A percentile compares a stretch with the other conserved stretches of the same genome.
phyloP scores from a whole-genome alignment of 2,797 vertebrate species.

The Philypnodon macrostomus region DNA sequence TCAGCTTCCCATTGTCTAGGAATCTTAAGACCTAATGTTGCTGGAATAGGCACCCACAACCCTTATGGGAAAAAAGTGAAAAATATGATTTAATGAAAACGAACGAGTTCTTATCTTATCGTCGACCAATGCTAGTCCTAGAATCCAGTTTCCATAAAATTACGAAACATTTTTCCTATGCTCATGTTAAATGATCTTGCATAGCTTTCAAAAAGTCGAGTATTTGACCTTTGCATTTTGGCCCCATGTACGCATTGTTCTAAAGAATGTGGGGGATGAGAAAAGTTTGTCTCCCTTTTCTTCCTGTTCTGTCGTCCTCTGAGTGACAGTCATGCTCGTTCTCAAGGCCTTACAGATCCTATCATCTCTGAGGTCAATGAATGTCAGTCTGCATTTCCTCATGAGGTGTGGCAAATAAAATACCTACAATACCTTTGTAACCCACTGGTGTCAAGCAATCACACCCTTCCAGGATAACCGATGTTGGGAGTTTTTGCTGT shows the following conservation, averaged over 20 bases:
- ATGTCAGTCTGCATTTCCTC: conserved; percentile 80
- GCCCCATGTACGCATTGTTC: neutral
- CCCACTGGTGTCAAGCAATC: conserved; percentile 30
- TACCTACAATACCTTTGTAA: conserved; percentile 59
- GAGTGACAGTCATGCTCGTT: conserved; percentile 55
- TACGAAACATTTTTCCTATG: too few relatives aligned
- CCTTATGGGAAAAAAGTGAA: too few relatives aligned
- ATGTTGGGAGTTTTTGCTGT: conserved; percentile 39
- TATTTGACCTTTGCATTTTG: neutral
- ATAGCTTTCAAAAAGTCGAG: too few relatives aligned
- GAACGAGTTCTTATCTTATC: too few relatives aligned
- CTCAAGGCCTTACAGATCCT: conserved; percentile 47
- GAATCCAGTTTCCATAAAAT: too few relatives aligned
- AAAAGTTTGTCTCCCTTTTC: conserved; percentile 12
- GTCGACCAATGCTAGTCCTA: too few relatives aligned
- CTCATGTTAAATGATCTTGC: too few relatives aligned
- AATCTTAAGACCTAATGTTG: too few relatives aligned
- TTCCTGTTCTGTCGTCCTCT: conserved; percentile 12
- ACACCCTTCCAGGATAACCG: conserved; percentile 33
- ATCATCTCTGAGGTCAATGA: conserved; percentile 76
- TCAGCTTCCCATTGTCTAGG: too few relatives aligned
- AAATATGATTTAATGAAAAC: too few relatives aligned
- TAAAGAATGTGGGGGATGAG: neutral
- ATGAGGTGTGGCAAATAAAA: conserved; percentile 78
- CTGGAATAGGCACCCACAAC: too few relatives aligned